phyloP scores from a whole-genome alignment of 2,113 vertebrate genomes.

The Hystrix brachyura region DNA sequence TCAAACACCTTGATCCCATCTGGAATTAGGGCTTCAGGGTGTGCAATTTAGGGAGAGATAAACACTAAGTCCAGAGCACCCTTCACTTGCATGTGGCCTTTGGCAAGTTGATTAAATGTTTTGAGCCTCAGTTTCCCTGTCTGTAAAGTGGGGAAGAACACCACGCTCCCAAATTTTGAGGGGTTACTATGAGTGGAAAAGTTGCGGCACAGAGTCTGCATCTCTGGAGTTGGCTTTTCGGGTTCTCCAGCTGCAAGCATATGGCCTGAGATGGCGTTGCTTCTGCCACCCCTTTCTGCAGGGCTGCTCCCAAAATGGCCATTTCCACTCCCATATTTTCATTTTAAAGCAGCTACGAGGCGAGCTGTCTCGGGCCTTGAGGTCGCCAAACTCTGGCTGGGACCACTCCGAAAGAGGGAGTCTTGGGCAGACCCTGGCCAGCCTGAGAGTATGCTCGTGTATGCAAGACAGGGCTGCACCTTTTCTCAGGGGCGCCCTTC shows the following conservation, averaged over 20 bases:
- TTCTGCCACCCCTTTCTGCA: background rate
- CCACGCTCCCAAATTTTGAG: background rate
- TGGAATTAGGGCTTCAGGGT: background rate
- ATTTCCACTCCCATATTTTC: background rate
- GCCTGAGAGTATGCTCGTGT: rapidly evolving
- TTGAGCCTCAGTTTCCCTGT: background rate
- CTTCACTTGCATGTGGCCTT: background rate
- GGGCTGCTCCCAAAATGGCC: background rate
- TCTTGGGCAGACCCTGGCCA: background rate
- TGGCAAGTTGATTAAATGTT: background rate
- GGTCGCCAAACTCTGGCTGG: background rate
- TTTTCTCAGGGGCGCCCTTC: background rate
- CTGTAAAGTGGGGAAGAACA: background rate
- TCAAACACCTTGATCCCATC: background rate
- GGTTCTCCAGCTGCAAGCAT: background rate
- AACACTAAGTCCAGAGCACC: background rate
- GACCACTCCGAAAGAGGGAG: rapidly evolving
- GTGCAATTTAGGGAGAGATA: background rate
- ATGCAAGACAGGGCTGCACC: rapidly evolving
- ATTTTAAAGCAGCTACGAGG: background rate
- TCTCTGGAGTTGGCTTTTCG: background rate
- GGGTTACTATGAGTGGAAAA: background rate
- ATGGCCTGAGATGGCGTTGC: no score
- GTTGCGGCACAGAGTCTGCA: background rate
- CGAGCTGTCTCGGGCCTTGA: background rate